Evolutionary conservation across 2,888 invertebrate species (phyloP).

Genomic region (Fabriciana adippe): DNA sequence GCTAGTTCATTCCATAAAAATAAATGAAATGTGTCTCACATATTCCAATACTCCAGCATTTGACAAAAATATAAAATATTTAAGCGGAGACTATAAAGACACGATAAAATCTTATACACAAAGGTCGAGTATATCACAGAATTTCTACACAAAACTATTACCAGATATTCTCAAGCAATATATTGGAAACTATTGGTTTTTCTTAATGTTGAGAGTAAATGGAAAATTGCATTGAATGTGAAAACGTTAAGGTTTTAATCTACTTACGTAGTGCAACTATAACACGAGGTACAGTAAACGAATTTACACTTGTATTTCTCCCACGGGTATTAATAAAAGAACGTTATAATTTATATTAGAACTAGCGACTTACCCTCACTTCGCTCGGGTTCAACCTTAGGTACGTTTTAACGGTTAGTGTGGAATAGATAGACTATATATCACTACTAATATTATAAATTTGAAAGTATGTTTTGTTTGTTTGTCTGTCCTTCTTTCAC

Average conservation of each 20-base stretch:
- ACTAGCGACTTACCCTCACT: too few relatives aligned
- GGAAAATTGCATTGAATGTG: conserved; percentile 7
- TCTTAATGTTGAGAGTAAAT: conserved; percentile 12
- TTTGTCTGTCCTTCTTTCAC: too few relatives aligned
- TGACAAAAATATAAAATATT: not conserved
- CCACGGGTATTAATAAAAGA: not conserved
- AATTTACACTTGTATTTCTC: conserved; percentile 8
- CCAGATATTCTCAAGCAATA: conserved; percentile 24
- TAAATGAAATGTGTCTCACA: not conserved
- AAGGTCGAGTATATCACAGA: conserved; percentile 19
- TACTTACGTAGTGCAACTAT: conserved; percentile 15
- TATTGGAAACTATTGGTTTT: conserved; percentile 22
- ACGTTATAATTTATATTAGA: too few relatives aligned
- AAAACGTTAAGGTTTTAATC: conserved; percentile 13
- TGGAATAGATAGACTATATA: too few relatives aligned
- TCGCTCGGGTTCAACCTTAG: too few relatives aligned
- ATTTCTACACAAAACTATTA: conserved; percentile 12
- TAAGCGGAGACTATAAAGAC: not conserved
- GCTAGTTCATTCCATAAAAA: not conserved
- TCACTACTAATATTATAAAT: too few relatives aligned
- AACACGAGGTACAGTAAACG: not conserved
- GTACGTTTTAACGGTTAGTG: too few relatives aligned
- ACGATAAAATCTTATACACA: conserved; percentile 24
- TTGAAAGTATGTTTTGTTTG: too few relatives aligned
- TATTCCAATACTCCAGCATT: conserved; percentile 11